Evolutionary conservation across 2,797 vertebrate species (phyloP).

Genomic region (Falco concolor): DNA sequence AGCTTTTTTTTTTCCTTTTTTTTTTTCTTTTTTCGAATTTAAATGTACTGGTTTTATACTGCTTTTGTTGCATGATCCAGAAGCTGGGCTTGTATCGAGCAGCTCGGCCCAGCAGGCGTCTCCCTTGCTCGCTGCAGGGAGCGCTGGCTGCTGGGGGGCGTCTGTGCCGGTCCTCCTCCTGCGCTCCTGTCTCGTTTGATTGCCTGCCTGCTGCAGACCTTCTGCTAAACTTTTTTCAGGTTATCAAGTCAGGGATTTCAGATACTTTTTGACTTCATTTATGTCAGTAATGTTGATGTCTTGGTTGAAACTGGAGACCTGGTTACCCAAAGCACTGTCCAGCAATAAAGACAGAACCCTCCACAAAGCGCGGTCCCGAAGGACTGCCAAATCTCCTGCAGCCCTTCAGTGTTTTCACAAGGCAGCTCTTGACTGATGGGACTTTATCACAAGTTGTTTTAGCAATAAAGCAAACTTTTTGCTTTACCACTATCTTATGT

Average conservation of each 20-base stretch:
- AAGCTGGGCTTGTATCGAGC: background rate
- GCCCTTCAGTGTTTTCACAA: background rate
- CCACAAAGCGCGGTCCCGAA: background rate
- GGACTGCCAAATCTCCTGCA: background rate
- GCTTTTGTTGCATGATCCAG: background rate
- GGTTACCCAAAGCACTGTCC: background rate
- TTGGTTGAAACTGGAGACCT: background rate
- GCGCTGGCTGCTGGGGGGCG: background rate
- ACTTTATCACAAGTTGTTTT: background rate
- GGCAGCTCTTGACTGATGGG: background rate
- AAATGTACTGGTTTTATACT: background rate
- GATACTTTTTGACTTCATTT: background rate
- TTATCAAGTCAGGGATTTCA: background rate
- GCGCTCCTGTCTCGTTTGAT: accelerated
- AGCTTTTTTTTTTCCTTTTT: background rate
- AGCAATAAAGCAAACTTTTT: background rate
- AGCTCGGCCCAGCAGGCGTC: conserved; percentile 38
- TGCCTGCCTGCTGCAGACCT: background rate
- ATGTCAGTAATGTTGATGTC: accelerated
- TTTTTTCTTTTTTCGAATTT: background rate
- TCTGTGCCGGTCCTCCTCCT: background rate
- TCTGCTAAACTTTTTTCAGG: background rate
- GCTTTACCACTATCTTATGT: background rate
- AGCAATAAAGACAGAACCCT: background rate
- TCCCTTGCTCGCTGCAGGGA: accelerated